Evolutionary conservation across 2,888 invertebrate genomes (phyloP).

Genomic region (Brachycybe producta): DNA sequence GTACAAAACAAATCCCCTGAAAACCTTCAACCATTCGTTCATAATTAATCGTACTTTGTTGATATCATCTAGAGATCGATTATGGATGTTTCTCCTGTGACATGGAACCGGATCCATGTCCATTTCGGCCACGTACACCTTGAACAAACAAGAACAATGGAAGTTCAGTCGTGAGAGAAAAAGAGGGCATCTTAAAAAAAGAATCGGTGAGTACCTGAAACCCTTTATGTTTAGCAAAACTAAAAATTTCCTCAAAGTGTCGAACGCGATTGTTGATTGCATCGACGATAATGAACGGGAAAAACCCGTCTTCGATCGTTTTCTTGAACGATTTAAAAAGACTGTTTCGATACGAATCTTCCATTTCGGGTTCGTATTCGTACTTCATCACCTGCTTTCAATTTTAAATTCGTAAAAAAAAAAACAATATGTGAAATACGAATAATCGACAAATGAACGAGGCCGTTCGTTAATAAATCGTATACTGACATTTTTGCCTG

Average conservation of each 20-base stretch:
- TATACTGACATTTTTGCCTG: constrained; percentile 53
- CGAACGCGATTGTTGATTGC: constrained; percentile 70
- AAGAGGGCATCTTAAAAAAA: not conserved
- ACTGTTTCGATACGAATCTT: constrained; percentile 64
- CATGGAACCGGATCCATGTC: constrained; percentile 66
- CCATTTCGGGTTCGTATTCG: constrained; percentile 75
- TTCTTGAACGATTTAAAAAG: constrained; percentile 81
- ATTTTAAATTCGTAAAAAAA: too few species aligned
- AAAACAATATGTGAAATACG: not conserved
- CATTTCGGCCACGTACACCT: constrained; percentile 86
- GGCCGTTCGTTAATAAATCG: constrained; percentile 7
- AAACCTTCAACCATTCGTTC: too few species aligned
- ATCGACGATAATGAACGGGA: constrained; percentile 84
- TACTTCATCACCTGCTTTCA: constrained; percentile 69
- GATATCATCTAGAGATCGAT: constrained; percentile 63
- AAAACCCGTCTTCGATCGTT: constrained; percentile 76
- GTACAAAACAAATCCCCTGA: too few species aligned
- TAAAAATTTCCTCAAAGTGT: constrained; percentile 77
- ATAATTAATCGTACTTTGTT: constrained; percentile 45
- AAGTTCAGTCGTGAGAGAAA: constrained; percentile 5
- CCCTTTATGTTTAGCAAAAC: constrained; percentile 65
- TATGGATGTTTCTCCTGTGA: constrained; percentile 70
- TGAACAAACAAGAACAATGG: constrained; percentile 25
- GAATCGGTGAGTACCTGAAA: constrained; percentile 55
- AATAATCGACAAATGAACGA: not conserved